These are phyloP conservation scores for Sinelater perroti DNA, from an alignment of 2,888 invertebrate species.

Conservation along the genomic window DNA sequence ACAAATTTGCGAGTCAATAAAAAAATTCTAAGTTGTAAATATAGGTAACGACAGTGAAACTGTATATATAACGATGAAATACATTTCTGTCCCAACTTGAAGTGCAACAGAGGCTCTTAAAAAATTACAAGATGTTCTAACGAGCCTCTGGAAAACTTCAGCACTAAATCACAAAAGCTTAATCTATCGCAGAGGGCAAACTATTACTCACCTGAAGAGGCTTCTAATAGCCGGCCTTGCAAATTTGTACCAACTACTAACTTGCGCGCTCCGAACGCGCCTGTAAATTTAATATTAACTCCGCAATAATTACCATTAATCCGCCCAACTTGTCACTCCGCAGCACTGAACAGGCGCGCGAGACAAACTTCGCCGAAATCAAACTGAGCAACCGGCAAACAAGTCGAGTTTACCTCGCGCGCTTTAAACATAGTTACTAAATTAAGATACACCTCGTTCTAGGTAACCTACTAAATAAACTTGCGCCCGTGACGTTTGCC, in stretches of 20 bases:
- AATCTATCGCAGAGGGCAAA: no score
- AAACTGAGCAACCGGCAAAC: constrained; percentile 25
- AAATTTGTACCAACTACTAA: constrained; percentile 7
- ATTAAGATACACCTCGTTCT: constrained; percentile 29
- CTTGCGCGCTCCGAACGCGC: background rate
- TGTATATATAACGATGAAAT: no score
- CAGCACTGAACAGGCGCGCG: constrained; percentile 16
- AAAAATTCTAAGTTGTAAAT: no score
- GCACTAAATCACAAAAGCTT: no score
- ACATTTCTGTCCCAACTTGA: no score
- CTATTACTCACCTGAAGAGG: no score
- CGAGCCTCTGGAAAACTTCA: no score
- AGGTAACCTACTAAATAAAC: constrained; percentile 22
- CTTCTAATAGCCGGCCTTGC: no score
- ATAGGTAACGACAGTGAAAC: no score
- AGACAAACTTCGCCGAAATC: constrained; percentile 21
- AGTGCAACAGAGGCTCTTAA: no score
- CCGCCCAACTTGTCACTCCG: constrained; percentile 26
- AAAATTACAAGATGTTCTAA: no score
- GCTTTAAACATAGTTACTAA: constrained; percentile 20
- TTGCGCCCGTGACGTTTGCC: constrained; percentile 7
- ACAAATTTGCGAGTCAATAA: no score
- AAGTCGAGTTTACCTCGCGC: constrained; percentile 18
- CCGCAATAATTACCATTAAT: constrained; percentile 25
- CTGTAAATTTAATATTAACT: constrained; percentile 15